Percentiles rank a stretch among this genome's conserved stretches.
phyloP scores from a whole-genome alignment of 2,797 vertebrate species.

The Garrulus glandarius region DNA sequence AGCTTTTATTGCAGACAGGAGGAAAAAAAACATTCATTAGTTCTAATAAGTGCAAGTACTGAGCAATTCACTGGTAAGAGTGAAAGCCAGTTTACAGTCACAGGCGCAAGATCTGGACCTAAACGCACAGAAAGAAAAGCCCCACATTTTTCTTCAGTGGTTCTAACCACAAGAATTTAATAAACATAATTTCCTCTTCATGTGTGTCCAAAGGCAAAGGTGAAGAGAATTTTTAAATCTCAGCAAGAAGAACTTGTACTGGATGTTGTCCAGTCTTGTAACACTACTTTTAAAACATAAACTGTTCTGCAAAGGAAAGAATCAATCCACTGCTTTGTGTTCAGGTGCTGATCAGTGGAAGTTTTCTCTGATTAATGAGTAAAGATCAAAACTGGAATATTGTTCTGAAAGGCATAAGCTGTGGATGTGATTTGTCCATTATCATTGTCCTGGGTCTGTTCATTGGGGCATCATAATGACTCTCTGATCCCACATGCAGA shows the following conservation, averaged over 20 bases:
- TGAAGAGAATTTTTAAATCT: slow-evolving; percentile 18
- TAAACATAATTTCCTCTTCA: slow-evolving; percentile 19
- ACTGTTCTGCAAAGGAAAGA: not conserved
- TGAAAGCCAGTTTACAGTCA: not conserved
- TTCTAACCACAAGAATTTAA: not conserved
- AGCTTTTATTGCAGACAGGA: slow-evolving; percentile 4
- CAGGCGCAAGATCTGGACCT: not conserved
- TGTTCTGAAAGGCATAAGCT: not conserved
- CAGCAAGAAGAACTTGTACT: not conserved
- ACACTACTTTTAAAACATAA: not conserved
- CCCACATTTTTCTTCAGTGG: not conserved
- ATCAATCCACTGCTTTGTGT: not conserved
- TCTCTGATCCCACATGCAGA: not conserved
- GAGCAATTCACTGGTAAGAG: not conserved
- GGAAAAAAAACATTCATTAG: not conserved
- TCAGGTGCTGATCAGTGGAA: not conserved
- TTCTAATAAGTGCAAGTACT: not conserved
- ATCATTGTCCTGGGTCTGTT: not conserved
- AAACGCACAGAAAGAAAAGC: not conserved
- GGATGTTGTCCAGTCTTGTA: not conserved
- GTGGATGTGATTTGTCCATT: not conserved
- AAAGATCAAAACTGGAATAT: not conserved
- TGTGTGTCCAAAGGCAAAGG: slow-evolving; percentile 14
- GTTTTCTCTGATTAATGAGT: not conserved
- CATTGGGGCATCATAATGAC: not conserved